Percentiles rank a stretch among this genome's conserved stretches.
Evolutionary conservation across 2,888 invertebrate genomes (phyloP).

Genomic region (Phaonia tiefii): DNA sequence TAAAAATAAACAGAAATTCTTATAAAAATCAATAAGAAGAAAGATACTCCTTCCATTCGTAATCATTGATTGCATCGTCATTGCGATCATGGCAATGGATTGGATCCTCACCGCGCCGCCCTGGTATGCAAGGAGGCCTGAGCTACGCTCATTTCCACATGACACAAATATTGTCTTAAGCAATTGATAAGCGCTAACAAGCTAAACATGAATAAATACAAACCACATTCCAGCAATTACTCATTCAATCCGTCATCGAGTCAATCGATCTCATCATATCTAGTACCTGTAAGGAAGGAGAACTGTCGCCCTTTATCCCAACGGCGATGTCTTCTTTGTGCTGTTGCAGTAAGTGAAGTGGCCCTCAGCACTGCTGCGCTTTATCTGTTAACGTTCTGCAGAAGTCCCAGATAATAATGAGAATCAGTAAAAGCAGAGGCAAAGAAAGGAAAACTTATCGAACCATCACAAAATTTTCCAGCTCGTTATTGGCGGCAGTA

Average conservation of each 20-base stretch:
- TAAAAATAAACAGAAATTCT: constrained; percentile 23
- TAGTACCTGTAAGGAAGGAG: too few relatives aligned
- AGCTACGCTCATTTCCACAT: neutral
- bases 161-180: constrained; percentile 37
- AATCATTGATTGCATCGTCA: constrained; percentile 12
- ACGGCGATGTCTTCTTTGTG: neutral
- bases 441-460: neutral
- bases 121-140: too few relatives aligned
- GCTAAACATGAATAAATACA: constrained; percentile 56
- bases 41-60: neutral
- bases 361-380: neutral
- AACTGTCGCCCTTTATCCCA: neutral
- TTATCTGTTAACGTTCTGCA: neutral
- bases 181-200: constrained; percentile 63
- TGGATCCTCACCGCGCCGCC: neutral
- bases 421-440: neutral
- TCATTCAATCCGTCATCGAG: constrained; percentile 43
- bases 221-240: constrained; percentile 44
- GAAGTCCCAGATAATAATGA: constrained; percentile 3
- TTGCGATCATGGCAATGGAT: neutral
- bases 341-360: constrained; percentile 11
- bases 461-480: neutral
- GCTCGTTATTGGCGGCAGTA: neutral
- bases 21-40: neutral
- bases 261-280: neutral